Evolutionary conservation across 2,797 vertebrate species (phyloP).

Genomic region (Catostomus latipinnis): DNA sequence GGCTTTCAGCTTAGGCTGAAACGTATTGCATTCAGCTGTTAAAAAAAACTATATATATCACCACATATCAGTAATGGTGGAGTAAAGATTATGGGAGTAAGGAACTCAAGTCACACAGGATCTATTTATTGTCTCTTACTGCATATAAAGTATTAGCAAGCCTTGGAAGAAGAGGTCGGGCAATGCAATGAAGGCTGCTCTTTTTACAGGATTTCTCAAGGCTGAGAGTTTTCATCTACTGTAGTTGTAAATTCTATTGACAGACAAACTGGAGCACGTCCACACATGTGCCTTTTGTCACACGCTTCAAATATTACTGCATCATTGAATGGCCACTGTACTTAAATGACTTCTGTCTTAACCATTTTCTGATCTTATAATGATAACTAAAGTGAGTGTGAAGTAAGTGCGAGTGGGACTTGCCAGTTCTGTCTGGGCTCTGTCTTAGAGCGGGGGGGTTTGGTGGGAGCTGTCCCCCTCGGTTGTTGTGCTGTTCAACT

Average conservation of each 20-base stretch:
- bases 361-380: no score
- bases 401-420: no score
- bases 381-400: no score
- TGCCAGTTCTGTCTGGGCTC: no score
- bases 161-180: conserved; percentile 3
- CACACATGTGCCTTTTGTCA: neutral
- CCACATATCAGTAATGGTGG: conserved; percentile 30
- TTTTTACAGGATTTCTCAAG: conserved; percentile 23
- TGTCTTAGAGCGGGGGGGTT: no score
- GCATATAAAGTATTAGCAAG: conserved; percentile 2
- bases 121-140: conserved; percentile 34
- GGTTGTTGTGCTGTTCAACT: no score
- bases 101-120: conserved; percentile 31
- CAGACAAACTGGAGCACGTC: neutral
- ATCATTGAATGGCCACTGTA: neutral
- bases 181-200: neutral
- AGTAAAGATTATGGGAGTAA: conserved; percentile 27
- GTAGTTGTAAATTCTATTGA: conserved; percentile 6
- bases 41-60: conserved; percentile 25
- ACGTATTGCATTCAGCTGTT: conserved; percentile 28
- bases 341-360: neutral
- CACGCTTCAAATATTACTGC: neutral
- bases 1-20: conserved; percentile 34
- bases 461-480: no score
- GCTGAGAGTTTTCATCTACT: conserved; percentile 16